Evolutionary conservation across 2,888 invertebrate species (phyloP).

Genomic region (Yponomeuta malinellus): DNA sequence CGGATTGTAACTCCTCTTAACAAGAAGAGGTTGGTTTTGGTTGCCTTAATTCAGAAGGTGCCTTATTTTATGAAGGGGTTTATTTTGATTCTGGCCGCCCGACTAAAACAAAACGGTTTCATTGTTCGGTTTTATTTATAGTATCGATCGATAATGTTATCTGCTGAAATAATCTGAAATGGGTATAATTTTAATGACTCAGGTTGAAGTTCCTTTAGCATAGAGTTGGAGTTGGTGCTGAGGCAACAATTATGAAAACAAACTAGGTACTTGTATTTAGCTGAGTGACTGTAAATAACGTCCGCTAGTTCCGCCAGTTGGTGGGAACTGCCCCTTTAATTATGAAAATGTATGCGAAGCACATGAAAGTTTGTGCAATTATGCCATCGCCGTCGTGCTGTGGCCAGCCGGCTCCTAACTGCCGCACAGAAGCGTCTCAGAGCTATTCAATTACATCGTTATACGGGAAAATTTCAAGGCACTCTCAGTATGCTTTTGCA

Average conservation of each 20-base stretch:
- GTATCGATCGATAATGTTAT: neutral
- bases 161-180: neutral
- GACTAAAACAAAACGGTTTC: neutral
- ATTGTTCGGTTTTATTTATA: neutral
- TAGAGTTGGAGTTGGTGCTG: constrained; percentile 9
- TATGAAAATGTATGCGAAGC: constrained; percentile 74
- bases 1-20: constrained; percentile 13
- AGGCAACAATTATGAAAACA: constrained; percentile 18
- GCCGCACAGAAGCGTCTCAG: constrained; percentile 49
- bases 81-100: neutral
- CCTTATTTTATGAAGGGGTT: constrained; percentile 17
- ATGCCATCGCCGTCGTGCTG: constrained; percentile 55
- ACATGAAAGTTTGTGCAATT: constrained; percentile 74
- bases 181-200: neutral
- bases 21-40: constrained; percentile 4
- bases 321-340: constrained; percentile 68
- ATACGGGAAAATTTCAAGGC: constrained; percentile 50
- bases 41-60: constrained; percentile 9
- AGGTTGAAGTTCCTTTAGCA: constrained; percentile 16
- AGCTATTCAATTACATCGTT: constrained; percentile 62
- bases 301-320: constrained; percentile 51
- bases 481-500: constrained; percentile 35
- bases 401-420: constrained; percentile 55
- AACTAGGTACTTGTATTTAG: constrained; percentile 40
- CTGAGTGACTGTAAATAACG: constrained; percentile 56